Evolutionary conservation across 2,888 invertebrate species (phyloP), one percentile per base, ranked within the genome.

Genomic region (Lymantria dispar): DNA sequence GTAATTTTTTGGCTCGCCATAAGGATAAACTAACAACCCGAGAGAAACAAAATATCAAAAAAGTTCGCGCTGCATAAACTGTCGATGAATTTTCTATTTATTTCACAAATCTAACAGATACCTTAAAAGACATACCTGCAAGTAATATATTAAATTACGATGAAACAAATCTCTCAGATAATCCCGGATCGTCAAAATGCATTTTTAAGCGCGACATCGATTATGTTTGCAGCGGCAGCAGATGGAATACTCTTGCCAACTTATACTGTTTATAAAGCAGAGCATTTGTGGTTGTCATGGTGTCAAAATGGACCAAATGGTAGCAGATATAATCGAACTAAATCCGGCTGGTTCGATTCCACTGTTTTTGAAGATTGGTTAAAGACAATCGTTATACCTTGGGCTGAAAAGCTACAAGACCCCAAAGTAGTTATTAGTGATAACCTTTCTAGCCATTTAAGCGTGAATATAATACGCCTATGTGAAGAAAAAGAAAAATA

Each of bases 21-120:
- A 13, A 10, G 0, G 31, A 13, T 41, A 15, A 47, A 33, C 10
- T 47, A 3, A 33, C 14, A 47, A 14, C 55, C 14, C 58, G 58
- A 49, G 39, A 15, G 9, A 55, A 50, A 38, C 63, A 60, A 59
- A 63, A 63, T 57, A 60, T 63, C n/a, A 48, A 49, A 38, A 63
- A 52, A 30, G 47, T 54, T 3, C 43, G 60, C 45, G 58, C 60
- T 47, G 54, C 51, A 55, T 52, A 58, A 12, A 50, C 47, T 37
- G 37, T 33, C 1, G 1, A 41, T 9, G 29, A 37, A n/a, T 12
- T 47, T 13, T 0, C 8, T 0, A 10, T 1, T 11, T 47, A 47
- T 42, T 47, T 47, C 11, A 10, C 15, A 0, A 42, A 47, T 22
- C 36, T 47, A 33, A 33, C 12, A 0, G 22, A 5, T 14, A 44